Conservation (phyloP, 2,797 vertebrate genomes). For the Cirrhinus molitorella region DNA sequence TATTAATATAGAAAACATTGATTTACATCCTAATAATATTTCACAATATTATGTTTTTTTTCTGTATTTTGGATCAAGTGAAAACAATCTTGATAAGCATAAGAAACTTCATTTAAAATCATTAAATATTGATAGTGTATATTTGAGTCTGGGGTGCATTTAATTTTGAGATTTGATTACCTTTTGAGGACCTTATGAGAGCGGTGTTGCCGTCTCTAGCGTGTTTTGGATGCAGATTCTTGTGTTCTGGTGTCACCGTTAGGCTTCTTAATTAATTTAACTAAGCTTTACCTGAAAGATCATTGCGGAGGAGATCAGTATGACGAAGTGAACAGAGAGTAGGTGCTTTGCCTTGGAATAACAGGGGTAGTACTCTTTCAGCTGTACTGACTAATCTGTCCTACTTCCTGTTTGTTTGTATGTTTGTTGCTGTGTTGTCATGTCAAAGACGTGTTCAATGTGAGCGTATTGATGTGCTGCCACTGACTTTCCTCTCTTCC, state of each 20-base stretch:
- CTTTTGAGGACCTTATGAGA: too few species aligned
- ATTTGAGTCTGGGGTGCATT: not conserved
- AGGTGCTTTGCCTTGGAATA: not conserved
- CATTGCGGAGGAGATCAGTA: too few species aligned
- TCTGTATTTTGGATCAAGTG: too few species aligned
- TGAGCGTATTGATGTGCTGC: constrained; percentile 64
- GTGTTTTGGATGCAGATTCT: not conserved
- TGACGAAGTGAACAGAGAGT: not conserved
- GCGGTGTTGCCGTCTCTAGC: too few species aligned
- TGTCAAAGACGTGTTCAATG: constrained; percentile 33
- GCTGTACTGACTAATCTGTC: constrained; percentile 19
- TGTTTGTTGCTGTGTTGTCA: constrained; percentile 44
- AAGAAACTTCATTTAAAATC: too few species aligned
- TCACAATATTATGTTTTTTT: too few species aligned
- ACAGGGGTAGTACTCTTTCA: not conserved
- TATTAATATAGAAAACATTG: too few species aligned
- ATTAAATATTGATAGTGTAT: too few species aligned
- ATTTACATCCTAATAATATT: too few species aligned
- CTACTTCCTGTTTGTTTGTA: constrained; percentile 36
- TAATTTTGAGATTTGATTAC: not conserved
- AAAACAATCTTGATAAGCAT: too few species aligned
- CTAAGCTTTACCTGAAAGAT: too few species aligned
- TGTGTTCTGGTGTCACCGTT: not conserved
- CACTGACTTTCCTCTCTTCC: constrained; percentile 63
- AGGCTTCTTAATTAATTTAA: not conserved